Evolutionary conservation across 2,113 vertebrate genomes (phyloP).

Genomic region (Apteryx owenii): DNA sequence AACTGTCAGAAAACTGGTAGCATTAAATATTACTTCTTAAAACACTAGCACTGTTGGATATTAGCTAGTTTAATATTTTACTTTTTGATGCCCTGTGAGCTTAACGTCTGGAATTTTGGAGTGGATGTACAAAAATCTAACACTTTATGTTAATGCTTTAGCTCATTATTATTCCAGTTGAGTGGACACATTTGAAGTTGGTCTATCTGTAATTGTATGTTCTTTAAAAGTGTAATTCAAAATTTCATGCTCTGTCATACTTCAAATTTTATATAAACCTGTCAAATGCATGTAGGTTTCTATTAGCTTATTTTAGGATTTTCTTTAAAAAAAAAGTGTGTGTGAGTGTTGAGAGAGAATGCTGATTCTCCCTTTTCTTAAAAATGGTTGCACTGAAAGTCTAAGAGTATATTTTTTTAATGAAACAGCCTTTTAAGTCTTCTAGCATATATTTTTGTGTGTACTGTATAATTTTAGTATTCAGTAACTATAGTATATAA

Average conservation of each 20-base stretch:
- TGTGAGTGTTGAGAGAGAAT: neutral
- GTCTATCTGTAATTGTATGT: neutral
- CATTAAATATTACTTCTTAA: rapidly evolving
- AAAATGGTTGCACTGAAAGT: neutral
- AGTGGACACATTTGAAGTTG: neutral
- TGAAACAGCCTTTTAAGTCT: rapidly evolving
- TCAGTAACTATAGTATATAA: neutral
- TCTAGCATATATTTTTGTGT: neutral
- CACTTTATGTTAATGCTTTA: neutral
- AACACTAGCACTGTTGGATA: neutral
- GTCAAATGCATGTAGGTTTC: neutral
- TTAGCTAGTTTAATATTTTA: neutral
- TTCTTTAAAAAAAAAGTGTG: neutral
- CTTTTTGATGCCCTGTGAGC: neutral
- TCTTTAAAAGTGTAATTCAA: neutral
- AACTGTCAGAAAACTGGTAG: neutral
- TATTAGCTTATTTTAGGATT: neutral
- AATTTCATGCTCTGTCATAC: neutral
- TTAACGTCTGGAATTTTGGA: neutral
- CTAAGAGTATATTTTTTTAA: neutral
- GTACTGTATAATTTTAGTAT: neutral
- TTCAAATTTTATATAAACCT: neutral
- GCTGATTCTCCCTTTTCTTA: neutral
- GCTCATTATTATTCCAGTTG: neutral
- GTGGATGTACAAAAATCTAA: neutral